Percentiles rank a stretch among this genome's conserved stretches.
These are phyloP conservation scores for Aphis gossypii DNA, from an alignment of 1,140 invertebrate genomes.

Conservation along the genomic window DNA sequence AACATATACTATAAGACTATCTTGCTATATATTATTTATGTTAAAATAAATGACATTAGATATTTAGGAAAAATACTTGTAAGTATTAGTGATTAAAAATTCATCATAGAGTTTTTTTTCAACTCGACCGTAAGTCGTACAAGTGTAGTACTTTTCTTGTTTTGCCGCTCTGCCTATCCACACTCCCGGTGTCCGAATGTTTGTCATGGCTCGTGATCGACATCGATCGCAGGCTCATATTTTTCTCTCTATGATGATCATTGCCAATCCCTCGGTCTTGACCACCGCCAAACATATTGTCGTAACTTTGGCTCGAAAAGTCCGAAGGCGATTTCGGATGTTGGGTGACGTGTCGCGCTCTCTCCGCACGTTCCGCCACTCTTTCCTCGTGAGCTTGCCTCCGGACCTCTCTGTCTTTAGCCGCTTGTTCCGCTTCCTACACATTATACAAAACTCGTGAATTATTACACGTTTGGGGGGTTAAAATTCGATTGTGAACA, in stretches of 20 bases:
- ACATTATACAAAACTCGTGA: background rate
- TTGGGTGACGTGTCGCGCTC: conserved; percentile 69
- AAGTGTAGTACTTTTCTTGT: conserved; percentile 84
- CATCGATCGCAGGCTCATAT: conserved; percentile 83
- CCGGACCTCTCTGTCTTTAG: conserved; percentile 72
- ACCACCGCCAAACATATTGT: conserved; percentile 78
- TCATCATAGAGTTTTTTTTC: background rate
- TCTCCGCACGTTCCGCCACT: conserved; percentile 69
- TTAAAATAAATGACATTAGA: background rate
- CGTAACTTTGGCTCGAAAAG: conserved; percentile 88
- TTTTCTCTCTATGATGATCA: conserved; percentile 87
- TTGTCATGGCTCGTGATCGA: conserved; percentile 80
- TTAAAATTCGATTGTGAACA: background rate
- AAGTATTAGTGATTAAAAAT: background rate
- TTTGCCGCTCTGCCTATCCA: conserved; percentile 64
- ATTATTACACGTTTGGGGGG: background rate
- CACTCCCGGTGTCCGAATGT: conserved; percentile 66
- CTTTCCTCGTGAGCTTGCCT: conserved; percentile 64
- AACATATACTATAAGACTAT: background rate
- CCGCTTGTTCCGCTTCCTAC: conserved; percentile 83
- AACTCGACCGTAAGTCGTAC: background rate
- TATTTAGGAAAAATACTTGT: background rate
- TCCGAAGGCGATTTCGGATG: conserved; percentile 86
- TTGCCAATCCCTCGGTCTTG: conserved; percentile 85
- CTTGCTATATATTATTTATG: background rate